These are phyloP conservation scores for Seriola dumerili DNA, from an alignment of 2,113 vertebrate genomes.

Conservation along the genomic window DNA sequence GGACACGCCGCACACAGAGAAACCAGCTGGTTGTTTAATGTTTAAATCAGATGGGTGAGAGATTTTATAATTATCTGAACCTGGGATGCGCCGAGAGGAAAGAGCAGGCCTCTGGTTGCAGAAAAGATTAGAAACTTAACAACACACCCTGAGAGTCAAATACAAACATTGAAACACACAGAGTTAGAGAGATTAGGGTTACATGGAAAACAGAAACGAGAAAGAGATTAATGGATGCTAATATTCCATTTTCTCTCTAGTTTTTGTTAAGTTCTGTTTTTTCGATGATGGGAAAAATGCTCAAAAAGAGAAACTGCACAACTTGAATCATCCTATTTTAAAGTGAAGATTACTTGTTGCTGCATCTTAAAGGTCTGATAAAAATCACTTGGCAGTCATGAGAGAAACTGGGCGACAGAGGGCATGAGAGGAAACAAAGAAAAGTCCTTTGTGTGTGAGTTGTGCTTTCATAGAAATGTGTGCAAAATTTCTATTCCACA, in stretches of 20 bases:
- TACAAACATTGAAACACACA: background rate
- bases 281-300: slow-evolving; percentile 4
- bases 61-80: background rate
- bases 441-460: slow-evolving; percentile 1
- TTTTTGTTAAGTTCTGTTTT: slow-evolving; percentile 8
- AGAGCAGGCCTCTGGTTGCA: background rate
- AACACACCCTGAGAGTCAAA: background rate
- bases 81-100: background rate
- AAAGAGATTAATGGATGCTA: background rate
- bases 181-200: too few relatives aligned
- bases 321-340: background rate
- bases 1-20: slow-evolving; percentile 40
- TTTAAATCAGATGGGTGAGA: slow-evolving; percentile 27
- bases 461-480: background rate
- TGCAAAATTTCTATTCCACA: background rate
- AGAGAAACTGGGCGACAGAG: slow-evolving; percentile 20
- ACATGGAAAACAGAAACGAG: background rate
- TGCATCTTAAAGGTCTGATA: slow-evolving; percentile 24
- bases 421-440: slow-evolving; percentile 4
- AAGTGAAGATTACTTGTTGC: slow-evolving; percentile 12
- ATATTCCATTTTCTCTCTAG: too few relatives aligned
- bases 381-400: slow-evolving; percentile 7
- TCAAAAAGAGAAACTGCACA: background rate
- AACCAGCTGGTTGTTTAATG: slow-evolving; percentile 40
- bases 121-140: background rate